Evolutionary conservation across 1,140 invertebrate genomes (phyloP).

Genomic region (Callitettix versicolor): DNA sequence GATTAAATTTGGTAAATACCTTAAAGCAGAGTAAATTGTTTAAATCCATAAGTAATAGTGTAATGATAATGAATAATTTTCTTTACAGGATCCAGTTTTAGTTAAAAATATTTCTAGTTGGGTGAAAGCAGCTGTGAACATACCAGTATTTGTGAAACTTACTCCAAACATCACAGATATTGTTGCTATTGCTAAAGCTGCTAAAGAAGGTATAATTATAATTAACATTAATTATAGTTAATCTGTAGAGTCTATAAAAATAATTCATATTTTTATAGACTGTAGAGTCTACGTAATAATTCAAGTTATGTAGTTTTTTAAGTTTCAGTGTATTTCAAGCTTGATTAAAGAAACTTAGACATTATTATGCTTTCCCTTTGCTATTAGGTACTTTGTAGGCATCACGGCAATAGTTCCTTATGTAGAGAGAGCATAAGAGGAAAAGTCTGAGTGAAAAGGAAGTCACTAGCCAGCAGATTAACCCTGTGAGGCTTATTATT

Average conservation of each 20-base stretch:
- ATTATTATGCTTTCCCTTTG: no score
- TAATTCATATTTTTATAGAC: background rate
- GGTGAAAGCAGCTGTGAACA: conserved; percentile 74
- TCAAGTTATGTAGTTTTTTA: background rate
- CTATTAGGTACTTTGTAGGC: no score
- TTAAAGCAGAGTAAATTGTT: background rate
- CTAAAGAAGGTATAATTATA: conserved; percentile 61
- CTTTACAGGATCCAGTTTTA: conserved; percentile 61
- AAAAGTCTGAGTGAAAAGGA: no score
- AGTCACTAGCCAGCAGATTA: no score
- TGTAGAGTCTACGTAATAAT: background rate
- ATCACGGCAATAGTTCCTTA: no score
- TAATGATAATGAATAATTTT: conserved; percentile 10
- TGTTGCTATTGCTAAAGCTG: conserved; percentile 76
- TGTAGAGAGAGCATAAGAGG: no score
- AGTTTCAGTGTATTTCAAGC: no score
- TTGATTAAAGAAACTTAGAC: no score
- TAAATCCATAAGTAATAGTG: background rate
- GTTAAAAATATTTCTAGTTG: conserved; percentile 85
- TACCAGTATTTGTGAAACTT: conserved; percentile 96
- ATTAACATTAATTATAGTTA: background rate
- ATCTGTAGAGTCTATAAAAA: background rate
- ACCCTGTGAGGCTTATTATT: no score
- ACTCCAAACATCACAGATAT: conserved; percentile 97
- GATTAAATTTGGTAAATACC: no score